Percentiles rank a stretch among this genome's conserved stretches.
phyloP scores from a whole-genome alignment of 92 coral and sea anemone genomes.

The Epizoanthus illoricatus region DNA sequence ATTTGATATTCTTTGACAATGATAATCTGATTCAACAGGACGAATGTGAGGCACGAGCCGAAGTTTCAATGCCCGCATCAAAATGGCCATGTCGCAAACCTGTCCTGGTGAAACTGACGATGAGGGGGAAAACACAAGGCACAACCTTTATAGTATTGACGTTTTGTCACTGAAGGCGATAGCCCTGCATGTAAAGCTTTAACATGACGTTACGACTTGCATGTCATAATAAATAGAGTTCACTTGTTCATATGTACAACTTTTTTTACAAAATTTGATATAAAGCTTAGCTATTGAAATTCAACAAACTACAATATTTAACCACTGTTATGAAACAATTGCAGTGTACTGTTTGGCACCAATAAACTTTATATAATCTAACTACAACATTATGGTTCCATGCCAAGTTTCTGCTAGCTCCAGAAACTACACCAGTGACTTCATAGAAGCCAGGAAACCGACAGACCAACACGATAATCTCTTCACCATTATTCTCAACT shows the following conservation, averaged over 20 bases:
- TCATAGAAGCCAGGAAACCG: constrained; percentile 22
- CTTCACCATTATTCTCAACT: not conserved
- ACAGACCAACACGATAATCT: not conserved
- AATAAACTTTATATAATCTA: constrained; percentile 23
- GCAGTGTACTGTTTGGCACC: constrained; percentile 19
- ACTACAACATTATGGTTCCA: constrained; percentile 14
- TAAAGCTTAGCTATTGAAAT: constrained; percentile 21
- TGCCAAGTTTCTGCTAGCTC: not conserved
- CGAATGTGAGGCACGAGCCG: not conserved
- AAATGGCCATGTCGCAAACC: constrained; percentile 7
- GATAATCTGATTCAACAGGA: not conserved
- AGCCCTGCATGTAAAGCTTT: not conserved
- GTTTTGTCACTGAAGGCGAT: constrained; percentile 6
- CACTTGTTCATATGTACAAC: constrained; percentile 27
- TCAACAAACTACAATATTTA: constrained; percentile 13
- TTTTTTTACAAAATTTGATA: constrained; percentile 37
- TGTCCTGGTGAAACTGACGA: constrained; percentile 1
- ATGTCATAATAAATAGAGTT: constrained; percentile 37
- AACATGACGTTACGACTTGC: constrained; percentile 13
- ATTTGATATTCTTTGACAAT: too few species aligned
- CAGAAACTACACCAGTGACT: not conserved
- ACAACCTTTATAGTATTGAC: not conserved
- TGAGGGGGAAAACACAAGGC: not conserved
- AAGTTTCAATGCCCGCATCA: constrained; percentile 14
- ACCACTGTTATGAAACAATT: constrained; percentile 22